Evolutionary conservation across 2,113 vertebrate genomes (phyloP).

Genomic region (Electrona antarctica): DNA sequence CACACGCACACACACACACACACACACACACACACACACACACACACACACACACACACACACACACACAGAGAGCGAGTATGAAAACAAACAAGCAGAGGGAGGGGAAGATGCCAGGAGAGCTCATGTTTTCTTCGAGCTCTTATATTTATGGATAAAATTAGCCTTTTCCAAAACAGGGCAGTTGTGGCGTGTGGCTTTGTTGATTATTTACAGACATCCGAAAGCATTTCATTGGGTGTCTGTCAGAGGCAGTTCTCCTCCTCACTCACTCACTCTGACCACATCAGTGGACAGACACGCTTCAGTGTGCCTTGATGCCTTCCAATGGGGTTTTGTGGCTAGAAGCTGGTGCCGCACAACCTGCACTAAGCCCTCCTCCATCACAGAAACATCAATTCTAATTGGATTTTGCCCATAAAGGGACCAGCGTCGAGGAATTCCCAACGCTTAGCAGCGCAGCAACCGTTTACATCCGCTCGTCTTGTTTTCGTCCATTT

Average conservation of each 20-base stretch:
- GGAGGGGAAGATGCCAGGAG: background rate
- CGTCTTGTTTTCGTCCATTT: background rate
- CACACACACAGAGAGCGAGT: slow-evolving; percentile 4
- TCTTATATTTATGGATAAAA: slow-evolving; percentile 15
- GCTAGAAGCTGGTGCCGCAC: background rate
- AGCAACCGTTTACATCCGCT: background rate
- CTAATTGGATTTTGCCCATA: background rate
- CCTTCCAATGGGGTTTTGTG: background rate
- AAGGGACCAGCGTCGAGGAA: background rate
- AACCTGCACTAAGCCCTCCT: too few relatives aligned
- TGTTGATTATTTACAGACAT: too few relatives aligned
- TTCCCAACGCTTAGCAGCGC: background rate
- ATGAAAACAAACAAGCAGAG: slow-evolving; percentile 1
- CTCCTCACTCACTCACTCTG: too few relatives aligned
- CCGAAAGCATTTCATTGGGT: too few relatives aligned
- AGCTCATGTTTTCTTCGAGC: background rate
- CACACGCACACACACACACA: slow-evolving; percentile 3
- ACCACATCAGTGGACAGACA: too few relatives aligned
- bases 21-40: slow-evolving; percentile 6
- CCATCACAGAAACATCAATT: too few relatives aligned
- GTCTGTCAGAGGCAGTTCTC: too few relatives aligned
- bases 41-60: background rate
- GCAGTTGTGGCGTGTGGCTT: background rate
- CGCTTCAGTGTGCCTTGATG: slow-evolving; percentile 3
- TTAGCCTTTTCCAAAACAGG: slow-evolving; percentile 3